Evolutionary conservation across 2,888 invertebrate species (phyloP).

Genomic region (Andrena trimmerana): DNA sequence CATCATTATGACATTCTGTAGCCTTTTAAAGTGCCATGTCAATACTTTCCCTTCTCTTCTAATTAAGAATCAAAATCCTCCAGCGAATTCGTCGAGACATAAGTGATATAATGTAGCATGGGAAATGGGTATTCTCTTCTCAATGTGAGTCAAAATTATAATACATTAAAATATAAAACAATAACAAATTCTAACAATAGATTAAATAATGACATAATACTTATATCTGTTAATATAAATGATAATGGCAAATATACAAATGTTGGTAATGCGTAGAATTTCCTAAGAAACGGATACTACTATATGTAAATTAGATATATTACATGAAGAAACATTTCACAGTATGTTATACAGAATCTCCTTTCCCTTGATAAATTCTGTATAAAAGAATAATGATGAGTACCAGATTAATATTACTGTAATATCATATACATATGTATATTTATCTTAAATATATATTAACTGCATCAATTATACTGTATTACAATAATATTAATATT

Average conservation of each 20-base stretch:
- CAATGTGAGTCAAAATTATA: conserved; percentile 18
- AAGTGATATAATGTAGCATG: conserved; percentile 10
- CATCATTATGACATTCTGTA: conserved; percentile 10
- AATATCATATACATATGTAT: conserved; percentile 31
- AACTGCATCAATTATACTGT: conserved; percentile 25
- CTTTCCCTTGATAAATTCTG: background rate
- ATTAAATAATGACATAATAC: conserved; percentile 22
- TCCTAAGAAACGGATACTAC: background rate
- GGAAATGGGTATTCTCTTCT: background rate
- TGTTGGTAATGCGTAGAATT: conserved; percentile 32
- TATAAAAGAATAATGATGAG: conserved; percentile 12
- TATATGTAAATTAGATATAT: conserved; percentile 28
- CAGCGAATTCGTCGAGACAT: conserved; percentile 7
- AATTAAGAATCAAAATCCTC: conserved; percentile 8
- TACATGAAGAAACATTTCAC: conserved; percentile 15
- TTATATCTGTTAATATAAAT: conserved; percentile 6
- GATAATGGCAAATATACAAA: conserved; percentile 54
- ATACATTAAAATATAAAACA: conserved; percentile 53
- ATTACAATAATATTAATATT: conserved; percentile 42
- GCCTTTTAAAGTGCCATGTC: background rate
- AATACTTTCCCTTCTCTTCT: background rate
- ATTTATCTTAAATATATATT: conserved; percentile 21
- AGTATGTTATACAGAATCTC: conserved; percentile 1
- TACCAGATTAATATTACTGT: conserved; percentile 40
- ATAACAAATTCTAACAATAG: conserved; percentile 38